Evolutionary conservation across 23 tunicate genomes (phyloP).

Genomic region (Trididemnum nubilum): DNA sequence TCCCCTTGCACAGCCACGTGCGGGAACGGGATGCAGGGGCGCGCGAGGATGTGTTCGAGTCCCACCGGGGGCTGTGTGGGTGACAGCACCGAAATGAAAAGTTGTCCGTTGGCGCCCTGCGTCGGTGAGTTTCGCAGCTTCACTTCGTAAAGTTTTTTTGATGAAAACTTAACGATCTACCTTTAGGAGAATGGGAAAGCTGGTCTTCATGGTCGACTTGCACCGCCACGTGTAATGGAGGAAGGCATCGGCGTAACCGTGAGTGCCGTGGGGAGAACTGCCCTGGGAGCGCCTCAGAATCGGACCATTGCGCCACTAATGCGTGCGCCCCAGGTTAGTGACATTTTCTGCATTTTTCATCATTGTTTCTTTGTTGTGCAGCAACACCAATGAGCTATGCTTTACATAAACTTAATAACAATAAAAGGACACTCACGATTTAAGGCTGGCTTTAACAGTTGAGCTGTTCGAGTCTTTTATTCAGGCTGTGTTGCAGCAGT

Average conservation of each 20-base stretch:
- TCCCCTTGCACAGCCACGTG: background rate
- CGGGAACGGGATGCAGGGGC: background rate
- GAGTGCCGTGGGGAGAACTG: background rate
- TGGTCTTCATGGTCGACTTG: conserved; percentile 2
- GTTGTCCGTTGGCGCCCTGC: background rate
- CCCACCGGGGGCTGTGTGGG: background rate
- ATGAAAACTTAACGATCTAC: too few species aligned
- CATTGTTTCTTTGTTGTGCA: too few species aligned
- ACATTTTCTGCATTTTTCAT: background rate
- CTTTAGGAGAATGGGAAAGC: background rate
- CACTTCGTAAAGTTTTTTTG: background rate
- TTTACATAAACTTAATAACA: too few species aligned
- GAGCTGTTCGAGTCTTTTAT: too few species aligned
- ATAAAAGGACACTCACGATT: too few species aligned
- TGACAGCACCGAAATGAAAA: background rate
- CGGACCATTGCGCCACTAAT: background rate
- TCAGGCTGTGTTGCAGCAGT: too few species aligned
- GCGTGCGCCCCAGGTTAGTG: background rate
- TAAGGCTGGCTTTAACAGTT: too few species aligned
- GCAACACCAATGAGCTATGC: too few species aligned
- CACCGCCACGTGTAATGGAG: background rate
- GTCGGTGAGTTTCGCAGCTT: background rate
- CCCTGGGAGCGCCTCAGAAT: background rate
- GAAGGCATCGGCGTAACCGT: background rate
- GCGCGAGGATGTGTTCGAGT: background rate